A percentile compares a stretch with the other conserved stretches of the same genome.
Conservation (phyloP, 1,140 invertebrate species). For the Mamestra configurata region DNA sequence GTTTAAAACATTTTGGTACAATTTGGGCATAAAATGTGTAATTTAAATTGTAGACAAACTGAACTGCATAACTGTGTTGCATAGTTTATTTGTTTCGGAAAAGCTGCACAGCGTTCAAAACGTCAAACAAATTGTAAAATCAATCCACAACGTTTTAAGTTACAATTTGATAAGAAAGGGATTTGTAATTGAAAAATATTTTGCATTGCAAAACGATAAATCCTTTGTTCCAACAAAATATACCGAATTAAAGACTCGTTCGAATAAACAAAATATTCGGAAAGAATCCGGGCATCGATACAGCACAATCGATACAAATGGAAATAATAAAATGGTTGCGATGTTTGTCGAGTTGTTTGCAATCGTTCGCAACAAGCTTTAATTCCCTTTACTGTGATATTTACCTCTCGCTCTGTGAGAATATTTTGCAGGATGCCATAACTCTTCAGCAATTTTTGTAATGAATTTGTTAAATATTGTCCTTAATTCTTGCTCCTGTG, state of each 20-base stretch:
- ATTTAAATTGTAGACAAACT: too few relatives aligned
- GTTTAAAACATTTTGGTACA: too few relatives aligned
- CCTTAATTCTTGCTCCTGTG: too few relatives aligned
- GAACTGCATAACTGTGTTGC: too few relatives aligned
- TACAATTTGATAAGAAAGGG: too few relatives aligned
- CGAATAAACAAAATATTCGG: background rate
- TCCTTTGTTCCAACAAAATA: background rate
- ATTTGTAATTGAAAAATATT: too few relatives aligned
- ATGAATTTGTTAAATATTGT: too few relatives aligned
- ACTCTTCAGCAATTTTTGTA: background rate
- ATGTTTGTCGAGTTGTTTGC: conserved; percentile 4
- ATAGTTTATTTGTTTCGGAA: too few relatives aligned
- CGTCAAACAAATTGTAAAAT: too few relatives aligned
- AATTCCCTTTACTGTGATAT: background rate
- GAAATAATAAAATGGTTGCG: conserved; percentile 6
- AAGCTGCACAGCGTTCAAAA: too few relatives aligned
- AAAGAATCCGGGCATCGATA: background rate
- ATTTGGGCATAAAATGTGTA: too few relatives aligned
- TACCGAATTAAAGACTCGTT: conserved; percentile 8
- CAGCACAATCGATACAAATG: background rate
- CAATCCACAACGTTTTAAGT: too few relatives aligned
- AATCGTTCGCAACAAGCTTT: background rate
- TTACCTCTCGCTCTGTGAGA: background rate
- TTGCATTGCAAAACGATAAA: background rate
- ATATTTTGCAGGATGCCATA: background rate